Base-by-base conservation (phyloP, 2,797 vertebrate genomes). In the Caiman crocodilus region DNA sequence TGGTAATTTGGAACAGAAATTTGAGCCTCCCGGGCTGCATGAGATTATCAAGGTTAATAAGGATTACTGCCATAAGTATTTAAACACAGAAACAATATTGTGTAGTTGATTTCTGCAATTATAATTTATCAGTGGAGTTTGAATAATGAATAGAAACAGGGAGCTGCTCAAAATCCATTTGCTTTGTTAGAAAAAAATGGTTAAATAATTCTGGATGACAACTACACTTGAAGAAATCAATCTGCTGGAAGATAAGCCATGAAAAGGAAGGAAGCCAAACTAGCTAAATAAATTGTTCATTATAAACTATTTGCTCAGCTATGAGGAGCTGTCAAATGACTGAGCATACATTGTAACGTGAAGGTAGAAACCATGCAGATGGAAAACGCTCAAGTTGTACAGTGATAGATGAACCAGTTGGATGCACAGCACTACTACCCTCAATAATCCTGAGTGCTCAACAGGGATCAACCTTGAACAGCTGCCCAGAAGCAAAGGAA, bases 401-500 rank as follows among this genome's bases (percentile, higher is more conserved):
- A 73, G 7, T 82, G 80, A 92, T 3, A 95, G 91, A 94, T 79
- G 85, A 94, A 95, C 79, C 94, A 95, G 93, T 93, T 96, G 94
- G 92, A 95, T 93, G 63, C 28, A 60, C 0, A 4, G 79, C 88
- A 94, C 90, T 73, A 82, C 32, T 94, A 96, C 80, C 42, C 79
- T 77, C 94, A 79, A 91, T 50, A 94, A 96, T 84, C 80, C 67
- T n/a, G 63, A 59, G 73, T 84, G 90, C 42, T 88, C 89, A 78
- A n/a, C 18, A 35, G 55, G 25, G 78, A 95, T 57, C 42, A 76
- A 83, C 88, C 93, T 96, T 96, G 94, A 95, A 95, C 1, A 0
- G 30, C 88, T 92, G 90, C 76, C 92, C 94, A 97, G 90, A 96
- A 96, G 89, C 65, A 82, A 94, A 95, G 90, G 92, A 83, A 96